Evolutionary conservation across 2,888 invertebrate species (phyloP).

Genomic region (Caenorhabditis virilis): DNA sequence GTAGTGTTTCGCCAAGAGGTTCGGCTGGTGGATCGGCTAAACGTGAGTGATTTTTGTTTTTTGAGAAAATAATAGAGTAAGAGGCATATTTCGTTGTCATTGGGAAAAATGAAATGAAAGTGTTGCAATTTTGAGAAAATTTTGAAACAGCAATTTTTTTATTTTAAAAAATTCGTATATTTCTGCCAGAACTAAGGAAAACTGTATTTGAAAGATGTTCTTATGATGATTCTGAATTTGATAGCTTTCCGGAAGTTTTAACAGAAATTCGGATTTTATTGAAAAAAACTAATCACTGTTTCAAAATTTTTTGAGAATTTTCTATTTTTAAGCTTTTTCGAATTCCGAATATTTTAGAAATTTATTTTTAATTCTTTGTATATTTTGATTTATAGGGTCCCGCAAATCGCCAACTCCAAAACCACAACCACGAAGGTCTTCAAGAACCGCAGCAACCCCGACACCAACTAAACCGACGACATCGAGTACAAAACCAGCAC

Average conservation of each 20-base stretch:
- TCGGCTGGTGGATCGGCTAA: neutral
- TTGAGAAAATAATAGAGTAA: too few relatives aligned
- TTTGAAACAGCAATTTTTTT: neutral
- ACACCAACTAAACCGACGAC: too few relatives aligned
- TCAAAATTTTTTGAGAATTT: neutral
- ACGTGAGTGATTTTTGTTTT: neutral
- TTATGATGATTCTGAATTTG: too few relatives aligned
- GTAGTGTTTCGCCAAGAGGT: constrained; percentile 1
- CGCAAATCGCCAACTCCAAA: too few relatives aligned
- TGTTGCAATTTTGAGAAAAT: neutral
- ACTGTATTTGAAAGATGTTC: neutral
- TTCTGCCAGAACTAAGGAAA: neutral
- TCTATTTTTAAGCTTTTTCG: neutral
- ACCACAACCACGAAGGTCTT: too few relatives aligned
- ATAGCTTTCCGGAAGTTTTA: neutral
- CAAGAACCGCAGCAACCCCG: too few relatives aligned
- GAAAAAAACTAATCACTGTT: neutral
- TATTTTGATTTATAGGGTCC: too few relatives aligned
- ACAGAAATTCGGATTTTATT: neutral
- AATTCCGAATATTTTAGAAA: too few relatives aligned
- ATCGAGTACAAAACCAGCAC: too few relatives aligned
- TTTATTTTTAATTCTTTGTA: too few relatives aligned
- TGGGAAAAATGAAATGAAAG: neutral
- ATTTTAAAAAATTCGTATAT: neutral
- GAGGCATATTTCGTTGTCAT: too few relatives aligned